Evolutionary conservation across 2,113 vertebrate genomes (phyloP).

Genomic region (Gobius niger): DNA sequence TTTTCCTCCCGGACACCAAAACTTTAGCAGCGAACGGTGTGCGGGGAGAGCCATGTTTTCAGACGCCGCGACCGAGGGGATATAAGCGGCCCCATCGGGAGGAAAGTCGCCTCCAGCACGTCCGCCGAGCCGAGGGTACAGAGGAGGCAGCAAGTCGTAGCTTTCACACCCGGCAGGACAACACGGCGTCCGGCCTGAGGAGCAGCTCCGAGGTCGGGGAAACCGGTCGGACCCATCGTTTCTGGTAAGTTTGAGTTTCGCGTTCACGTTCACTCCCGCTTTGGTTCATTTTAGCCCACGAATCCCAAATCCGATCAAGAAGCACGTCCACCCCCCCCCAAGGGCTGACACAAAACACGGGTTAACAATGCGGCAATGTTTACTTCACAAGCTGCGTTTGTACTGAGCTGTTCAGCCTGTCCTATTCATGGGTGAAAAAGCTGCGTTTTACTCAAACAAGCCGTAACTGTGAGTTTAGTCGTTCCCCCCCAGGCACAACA

Average conservation of each 20-base stretch:
- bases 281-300: not conserved
- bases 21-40: slow-evolving; percentile 34
- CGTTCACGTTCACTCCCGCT: not conserved
- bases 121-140: slow-evolving; percentile 45
- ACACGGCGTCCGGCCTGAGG: slow-evolving; percentile 74
- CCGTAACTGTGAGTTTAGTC: not conserved
- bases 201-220: slow-evolving; percentile 77
- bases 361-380: slow-evolving; percentile 44
- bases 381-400: slow-evolving; percentile 29
- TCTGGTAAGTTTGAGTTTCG: slow-evolving; percentile 59
- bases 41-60: slow-evolving; percentile 30
- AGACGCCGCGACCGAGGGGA: slow-evolving; percentile 26
- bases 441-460: slow-evolving; percentile 10
- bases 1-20: slow-evolving; percentile 18
- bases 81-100: slow-evolving; percentile 41
- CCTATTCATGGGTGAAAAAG: slow-evolving; percentile 29
- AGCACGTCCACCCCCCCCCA: not conserved
- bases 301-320: not conserved
- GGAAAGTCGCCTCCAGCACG: slow-evolving; percentile 42
- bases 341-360: slow-evolving; percentile 16
- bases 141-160: slow-evolving; percentile 32
- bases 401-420: slow-evolving; percentile 22
- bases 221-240: slow-evolving; percentile 65
- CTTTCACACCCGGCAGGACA: slow-evolving; percentile 49
- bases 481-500: not conserved